A percentile compares a stretch with the other conserved stretches of the same genome.
These are phyloP conservation scores for Leucophenga maculata DNA, from an alignment of 2,888 invertebrate species.

Conservation along the genomic window DNA sequence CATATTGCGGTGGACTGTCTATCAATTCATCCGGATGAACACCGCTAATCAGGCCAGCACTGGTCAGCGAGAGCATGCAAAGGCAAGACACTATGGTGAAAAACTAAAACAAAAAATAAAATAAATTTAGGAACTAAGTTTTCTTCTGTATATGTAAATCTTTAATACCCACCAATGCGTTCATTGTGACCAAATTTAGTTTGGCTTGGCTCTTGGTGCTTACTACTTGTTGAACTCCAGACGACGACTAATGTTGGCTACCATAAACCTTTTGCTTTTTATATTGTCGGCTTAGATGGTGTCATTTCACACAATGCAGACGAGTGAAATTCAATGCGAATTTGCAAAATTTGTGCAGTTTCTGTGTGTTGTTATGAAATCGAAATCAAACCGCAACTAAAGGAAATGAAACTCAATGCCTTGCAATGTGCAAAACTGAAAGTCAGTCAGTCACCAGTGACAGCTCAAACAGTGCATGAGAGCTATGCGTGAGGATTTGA, in stretches of 20 bases:
- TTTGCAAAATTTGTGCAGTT: conserved; percentile 45
- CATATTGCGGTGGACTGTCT: conserved; percentile 67
- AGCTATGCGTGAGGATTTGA: too few relatives aligned
- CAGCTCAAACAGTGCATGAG: neutral
- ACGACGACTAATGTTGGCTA: too few relatives aligned
- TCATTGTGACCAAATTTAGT: conserved; percentile 40
- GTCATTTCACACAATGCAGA: too few relatives aligned
- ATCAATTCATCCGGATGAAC: conserved; percentile 59
- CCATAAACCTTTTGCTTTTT: conserved; percentile 35
- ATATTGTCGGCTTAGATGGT: conserved; percentile 35
- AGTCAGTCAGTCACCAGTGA: conserved; percentile 18
- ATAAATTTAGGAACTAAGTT: too few relatives aligned
- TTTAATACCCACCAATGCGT: conserved; percentile 41
- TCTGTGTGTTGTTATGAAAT: conserved; percentile 35
- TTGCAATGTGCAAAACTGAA: neutral
- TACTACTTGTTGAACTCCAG: conserved; percentile 25
- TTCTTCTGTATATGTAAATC: neutral
- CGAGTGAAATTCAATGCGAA: conserved; percentile 46
- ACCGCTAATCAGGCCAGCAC: conserved; percentile 49
- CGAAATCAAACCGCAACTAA: conserved; percentile 33
- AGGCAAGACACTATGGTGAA: conserved; percentile 43
- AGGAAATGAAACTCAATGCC: conserved; percentile 57
- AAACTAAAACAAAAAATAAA: conserved; percentile 47
- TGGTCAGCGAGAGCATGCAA: conserved; percentile 42
- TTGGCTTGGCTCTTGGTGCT: conserved; percentile 21